Base-by-base conservation (phyloP, 2,888 invertebrate species). In the Myopa tessellatipennis region DNA sequence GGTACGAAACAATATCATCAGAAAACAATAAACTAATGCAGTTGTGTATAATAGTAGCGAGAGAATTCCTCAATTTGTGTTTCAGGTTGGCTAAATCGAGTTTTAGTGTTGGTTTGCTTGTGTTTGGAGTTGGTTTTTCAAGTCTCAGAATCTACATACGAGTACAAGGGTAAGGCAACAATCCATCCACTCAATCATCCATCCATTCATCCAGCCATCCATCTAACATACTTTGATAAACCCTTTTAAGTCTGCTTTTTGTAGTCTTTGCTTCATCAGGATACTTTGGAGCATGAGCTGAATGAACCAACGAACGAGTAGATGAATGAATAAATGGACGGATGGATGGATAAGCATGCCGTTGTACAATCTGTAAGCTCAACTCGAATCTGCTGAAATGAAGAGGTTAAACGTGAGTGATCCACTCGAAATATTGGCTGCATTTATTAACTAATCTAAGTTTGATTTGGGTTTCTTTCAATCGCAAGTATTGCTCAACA, bases 11-110 rank as follows among this genome's bases (percentile, higher is more conserved):
- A 69, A 45, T 68, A 75, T 68, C 68, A 75, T 75, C 75, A 69
- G 58, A 75, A 75, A 75, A 75, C 75, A 75, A 75, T 69, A 75
- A 69, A 68, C 75, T 75, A 75, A 75, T 75, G 75, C 69, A 69
- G 60, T 75, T 68, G 45, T 60, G 38, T 75, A 68, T 68, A 75
- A 50, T 10, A 50, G 10, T 50, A 50, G 26, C 26, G 1, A 26
- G 26, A 26, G 65, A 74, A 74, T 67, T 74, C 74, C 74, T 50
- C 74, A 52, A 74, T 67, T 74, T 74, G 38, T 52, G 18, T 61
- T 73, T 61, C 61, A 61, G 18, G 26, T 71, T 6, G 55, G 0
- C 8, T 60, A 14, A 4, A 6, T 38, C 16, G 1, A 18, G 38
- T 8, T 40, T 69, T 40, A n/a, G 26, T 40, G 16, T 69, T 16